phyloP scores from a whole-genome alignment of 2,113 vertebrate species.

The Bujurquina vittata region DNA sequence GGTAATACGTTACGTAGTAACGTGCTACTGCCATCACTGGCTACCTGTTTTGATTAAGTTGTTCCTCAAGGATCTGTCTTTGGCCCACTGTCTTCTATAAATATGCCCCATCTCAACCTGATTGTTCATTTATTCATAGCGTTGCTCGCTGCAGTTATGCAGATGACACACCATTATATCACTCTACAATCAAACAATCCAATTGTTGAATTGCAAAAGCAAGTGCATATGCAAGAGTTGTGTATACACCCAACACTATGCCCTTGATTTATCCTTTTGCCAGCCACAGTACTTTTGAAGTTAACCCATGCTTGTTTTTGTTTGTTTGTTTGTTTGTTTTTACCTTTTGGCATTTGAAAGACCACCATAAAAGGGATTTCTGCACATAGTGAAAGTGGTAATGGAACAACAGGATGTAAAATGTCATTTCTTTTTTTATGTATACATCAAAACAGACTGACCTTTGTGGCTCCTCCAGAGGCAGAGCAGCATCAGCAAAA shows the following conservation, averaged over 20 bases:
- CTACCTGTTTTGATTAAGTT: too few species aligned
- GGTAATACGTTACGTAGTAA: too few species aligned
- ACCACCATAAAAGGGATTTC: rapidly evolving
- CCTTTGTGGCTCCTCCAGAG: slow-evolving; percentile 22
- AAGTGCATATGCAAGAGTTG: too few species aligned
- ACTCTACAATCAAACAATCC: too few species aligned
- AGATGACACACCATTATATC: too few species aligned
- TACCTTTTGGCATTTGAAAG: not conserved
- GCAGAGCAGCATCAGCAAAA: slow-evolving; percentile 15
- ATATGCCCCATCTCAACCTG: not conserved
- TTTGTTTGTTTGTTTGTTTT: too few species aligned
- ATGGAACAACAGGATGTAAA: not conserved
- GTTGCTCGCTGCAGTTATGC: rapidly evolving
- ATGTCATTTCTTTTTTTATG: not conserved
- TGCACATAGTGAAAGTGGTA: rapidly evolving
- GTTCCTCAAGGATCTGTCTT: rapidly evolving
- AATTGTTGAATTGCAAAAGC: too few species aligned
- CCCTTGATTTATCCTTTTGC: too few species aligned
- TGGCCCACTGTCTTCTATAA: rapidly evolving
- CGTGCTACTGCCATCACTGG: too few species aligned
- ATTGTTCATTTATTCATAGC: not conserved
- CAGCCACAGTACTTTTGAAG: too few species aligned
- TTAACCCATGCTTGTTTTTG: too few species aligned
- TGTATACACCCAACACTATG: too few species aligned
- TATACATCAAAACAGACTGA: slow-evolving; percentile 12